Percentiles rank a stretch among this genome's conserved stretches.
Conservation (phyloP, 2,113 vertebrate species). For the Hydrochoerus hydrochaeris region DNA sequence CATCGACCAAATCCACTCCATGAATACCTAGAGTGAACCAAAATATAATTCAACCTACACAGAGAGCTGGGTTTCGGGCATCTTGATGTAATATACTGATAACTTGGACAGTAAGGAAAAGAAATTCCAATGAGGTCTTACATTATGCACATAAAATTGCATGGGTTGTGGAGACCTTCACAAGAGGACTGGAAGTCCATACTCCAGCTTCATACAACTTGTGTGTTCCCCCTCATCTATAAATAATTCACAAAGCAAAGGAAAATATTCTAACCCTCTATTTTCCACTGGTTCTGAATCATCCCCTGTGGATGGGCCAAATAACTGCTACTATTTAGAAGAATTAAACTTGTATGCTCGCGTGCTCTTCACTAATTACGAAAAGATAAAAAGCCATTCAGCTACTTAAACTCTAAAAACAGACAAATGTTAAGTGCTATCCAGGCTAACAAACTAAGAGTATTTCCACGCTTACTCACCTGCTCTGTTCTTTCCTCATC, state of each 20-base stretch:
- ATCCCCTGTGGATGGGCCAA: background rate
- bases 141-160: background rate
- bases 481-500: background rate
- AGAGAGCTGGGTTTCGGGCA: background rate
- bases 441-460: too few relatives aligned
- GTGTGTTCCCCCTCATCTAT: background rate
- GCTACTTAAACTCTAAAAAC: background rate
- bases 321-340: background rate
- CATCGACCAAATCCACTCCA: background rate
- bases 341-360: background rate
- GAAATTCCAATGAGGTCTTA: slow-evolving; percentile 10
- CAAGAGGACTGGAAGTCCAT: background rate
- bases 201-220: background rate
- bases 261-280: background rate
- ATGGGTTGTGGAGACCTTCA: background rate
- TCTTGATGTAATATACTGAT: background rate
- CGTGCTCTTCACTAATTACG: background rate
- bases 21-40: background rate
- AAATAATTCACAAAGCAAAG: slow-evolving; percentile 48
- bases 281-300: background rate
- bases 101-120: background rate
- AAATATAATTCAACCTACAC: background rate
- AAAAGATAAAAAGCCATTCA: background rate
- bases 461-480: background rate
- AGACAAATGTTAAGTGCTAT: background rate